phyloP scores from a whole-genome alignment of 2,888 invertebrate genomes.

The Luperina nickerlii region DNA sequence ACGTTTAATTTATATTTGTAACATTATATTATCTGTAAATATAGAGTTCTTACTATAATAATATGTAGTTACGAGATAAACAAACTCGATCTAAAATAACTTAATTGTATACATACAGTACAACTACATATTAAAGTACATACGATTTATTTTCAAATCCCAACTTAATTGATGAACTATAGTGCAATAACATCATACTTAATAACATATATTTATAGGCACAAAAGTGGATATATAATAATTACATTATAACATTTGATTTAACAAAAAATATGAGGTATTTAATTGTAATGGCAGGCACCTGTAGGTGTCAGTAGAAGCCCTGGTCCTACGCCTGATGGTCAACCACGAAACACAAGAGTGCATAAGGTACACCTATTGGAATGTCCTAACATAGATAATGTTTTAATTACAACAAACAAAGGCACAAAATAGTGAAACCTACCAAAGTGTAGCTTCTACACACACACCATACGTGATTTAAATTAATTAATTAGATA shows the following conservation, averaged over 20 bases:
- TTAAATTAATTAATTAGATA: slow-evolving; percentile 77
- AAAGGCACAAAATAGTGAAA: slow-evolving; percentile 89
- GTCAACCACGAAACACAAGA: slow-evolving; percentile 71
- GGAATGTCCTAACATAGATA: slow-evolving; percentile 83
- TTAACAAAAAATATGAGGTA: slow-evolving; percentile 82
- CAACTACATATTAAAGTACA: slow-evolving; percentile 82
- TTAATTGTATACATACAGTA: slow-evolving; percentile 82
- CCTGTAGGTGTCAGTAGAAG: slow-evolving; percentile 25
- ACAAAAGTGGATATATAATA: slow-evolving; percentile 85
- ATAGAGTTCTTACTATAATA: slow-evolving; percentile 88
- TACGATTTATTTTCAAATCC: slow-evolving; percentile 80
- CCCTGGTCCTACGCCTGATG: slow-evolving; percentile 50
- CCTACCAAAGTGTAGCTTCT: slow-evolving; percentile 81
- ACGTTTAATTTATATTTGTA: slow-evolving; percentile 90
- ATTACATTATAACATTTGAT: slow-evolving; percentile 79
- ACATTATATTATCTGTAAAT: slow-evolving; percentile 91
- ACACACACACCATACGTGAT: slow-evolving; percentile 82
- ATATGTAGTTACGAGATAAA: slow-evolving; percentile 86
- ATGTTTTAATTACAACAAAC: slow-evolving; percentile 82
- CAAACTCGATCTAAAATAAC: slow-evolving; percentile 87
- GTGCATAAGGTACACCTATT: slow-evolving; percentile 83
- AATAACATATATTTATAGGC: slow-evolving; percentile 85
- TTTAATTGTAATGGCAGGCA: slow-evolving; percentile 58
- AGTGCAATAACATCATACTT: slow-evolving; percentile 83
- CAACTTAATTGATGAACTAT: slow-evolving; percentile 83